A percentile compares a stretch with the other conserved stretches of the same genome.
Evolutionary conservation across 2,113 vertebrate species (phyloP).

Genomic region (Furnarius figulus): DNA sequence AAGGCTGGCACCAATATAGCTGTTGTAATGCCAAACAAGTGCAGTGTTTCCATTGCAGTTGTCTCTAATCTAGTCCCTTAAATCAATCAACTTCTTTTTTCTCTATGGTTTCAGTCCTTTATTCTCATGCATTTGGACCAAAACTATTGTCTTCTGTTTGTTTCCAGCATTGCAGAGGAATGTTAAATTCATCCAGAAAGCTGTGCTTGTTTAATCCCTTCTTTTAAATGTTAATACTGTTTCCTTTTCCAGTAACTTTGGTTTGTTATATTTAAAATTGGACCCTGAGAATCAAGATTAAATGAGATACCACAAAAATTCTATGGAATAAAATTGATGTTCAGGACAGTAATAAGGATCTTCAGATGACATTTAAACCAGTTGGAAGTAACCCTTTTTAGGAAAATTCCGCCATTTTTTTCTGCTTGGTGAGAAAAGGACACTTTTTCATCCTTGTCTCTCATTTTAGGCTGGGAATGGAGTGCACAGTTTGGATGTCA

Average conservation of each 20-base stretch:
- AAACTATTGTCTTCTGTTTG: not conserved
- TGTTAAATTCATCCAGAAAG: conserved; percentile 1
- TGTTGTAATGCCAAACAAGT: not conserved
- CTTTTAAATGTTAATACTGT: not conserved
- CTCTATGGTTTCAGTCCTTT: not conserved
- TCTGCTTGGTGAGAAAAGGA: not conserved
- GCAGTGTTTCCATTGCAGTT: not conserved
- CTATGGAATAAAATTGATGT: not conserved
- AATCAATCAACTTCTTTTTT: not conserved
- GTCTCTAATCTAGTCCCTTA: not conserved
- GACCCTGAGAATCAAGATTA: not conserved
- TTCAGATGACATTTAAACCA: not conserved
- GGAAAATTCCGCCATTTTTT: not conserved
- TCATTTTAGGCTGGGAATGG: conserved; percentile 50
- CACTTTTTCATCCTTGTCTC: conserved; percentile 4
- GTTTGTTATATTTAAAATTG: not conserved
- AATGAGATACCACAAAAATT: not conserved
- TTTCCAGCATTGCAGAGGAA: not conserved
- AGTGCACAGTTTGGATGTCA: not conserved
- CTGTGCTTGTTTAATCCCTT: not conserved
- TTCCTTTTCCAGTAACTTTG: not conserved
- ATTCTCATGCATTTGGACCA: not conserved
- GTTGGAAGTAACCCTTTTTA: not conserved
- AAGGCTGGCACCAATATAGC: not conserved
- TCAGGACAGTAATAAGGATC: not conserved